Evolutionary conservation across 2,113 vertebrate species (phyloP).

Genomic region (Furnarius figulus): DNA sequence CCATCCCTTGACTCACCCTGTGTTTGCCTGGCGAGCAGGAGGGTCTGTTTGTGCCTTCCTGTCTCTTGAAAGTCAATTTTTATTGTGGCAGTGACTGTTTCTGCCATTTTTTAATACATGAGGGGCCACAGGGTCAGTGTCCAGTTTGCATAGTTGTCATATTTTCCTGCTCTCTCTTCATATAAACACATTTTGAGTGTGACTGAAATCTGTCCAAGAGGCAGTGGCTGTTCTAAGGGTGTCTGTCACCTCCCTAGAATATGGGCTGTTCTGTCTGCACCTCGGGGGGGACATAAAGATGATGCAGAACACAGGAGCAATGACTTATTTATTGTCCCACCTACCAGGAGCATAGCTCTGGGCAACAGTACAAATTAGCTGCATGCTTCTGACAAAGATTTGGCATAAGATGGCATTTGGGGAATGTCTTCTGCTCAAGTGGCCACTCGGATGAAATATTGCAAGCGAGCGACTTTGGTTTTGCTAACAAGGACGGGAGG

Average conservation of each 20-base stretch:
- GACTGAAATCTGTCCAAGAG: constrained; percentile 66
- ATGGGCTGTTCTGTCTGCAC: constrained; percentile 66
- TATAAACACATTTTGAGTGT: background rate
- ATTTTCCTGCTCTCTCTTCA: background rate
- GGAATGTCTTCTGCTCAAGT: constrained; percentile 61
- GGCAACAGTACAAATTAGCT: constrained; percentile 28
- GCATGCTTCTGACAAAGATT: constrained; percentile 41
- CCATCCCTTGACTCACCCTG: background rate
- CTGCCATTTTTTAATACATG: background rate
- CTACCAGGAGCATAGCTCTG: constrained; percentile 52
- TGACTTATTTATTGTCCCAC: constrained; percentile 47
- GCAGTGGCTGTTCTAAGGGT: constrained; percentile 33
- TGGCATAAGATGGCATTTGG: constrained; percentile 59
- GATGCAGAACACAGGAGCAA: constrained; percentile 50
- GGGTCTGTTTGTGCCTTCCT: background rate
- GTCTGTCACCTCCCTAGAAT: constrained; percentile 57
- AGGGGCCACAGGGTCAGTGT: background rate
- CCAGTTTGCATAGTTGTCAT: background rate
- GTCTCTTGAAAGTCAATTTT: background rate
- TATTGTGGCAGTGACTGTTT: background rate
- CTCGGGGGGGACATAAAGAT: constrained; percentile 24
- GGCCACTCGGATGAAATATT: background rate
- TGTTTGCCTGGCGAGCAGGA: background rate
- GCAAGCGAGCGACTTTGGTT: background rate
- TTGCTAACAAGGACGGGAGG: background rate